Percentiles rank a stretch among this genome's conserved stretches.
These are phyloP conservation scores for Phalloptychus januarius DNA, from an alignment of 2,797 vertebrate genomes.

Conservation along the genomic window DNA sequence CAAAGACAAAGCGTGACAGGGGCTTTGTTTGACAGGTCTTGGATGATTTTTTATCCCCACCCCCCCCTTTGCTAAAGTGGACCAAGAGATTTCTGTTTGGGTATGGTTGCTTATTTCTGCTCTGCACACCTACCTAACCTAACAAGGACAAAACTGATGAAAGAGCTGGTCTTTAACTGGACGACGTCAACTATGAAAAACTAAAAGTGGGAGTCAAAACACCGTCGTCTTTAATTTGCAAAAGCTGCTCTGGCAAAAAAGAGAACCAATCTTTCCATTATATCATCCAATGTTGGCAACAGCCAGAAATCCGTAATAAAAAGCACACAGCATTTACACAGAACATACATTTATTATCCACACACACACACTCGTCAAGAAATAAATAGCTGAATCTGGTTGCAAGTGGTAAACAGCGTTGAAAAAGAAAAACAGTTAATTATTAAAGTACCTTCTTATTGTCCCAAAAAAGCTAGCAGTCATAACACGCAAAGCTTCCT, in stretches of 20 bases:
- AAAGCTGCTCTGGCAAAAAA: neutral
- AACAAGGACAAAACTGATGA: neutral
- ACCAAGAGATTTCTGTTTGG: conserved; percentile 47
- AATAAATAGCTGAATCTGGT: neutral
- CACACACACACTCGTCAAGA: neutral
- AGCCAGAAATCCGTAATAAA: conserved; percentile 21
- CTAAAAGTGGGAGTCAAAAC: conserved; percentile 8
- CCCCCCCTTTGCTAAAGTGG: conserved; percentile 31
- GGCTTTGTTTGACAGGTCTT: conserved; percentile 77
- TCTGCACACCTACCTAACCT: neutral
- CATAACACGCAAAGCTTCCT: neutral
- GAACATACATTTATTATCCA: neutral
- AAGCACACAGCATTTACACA: neutral
- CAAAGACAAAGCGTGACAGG: conserved; percentile 67
- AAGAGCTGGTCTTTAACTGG: neutral
- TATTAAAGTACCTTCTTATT: neutral
- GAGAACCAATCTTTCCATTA: conserved; percentile 14
- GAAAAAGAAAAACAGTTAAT: neutral
- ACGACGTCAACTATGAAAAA: neutral
- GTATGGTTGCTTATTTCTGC: conserved; percentile 12
- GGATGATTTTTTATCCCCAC: conserved; percentile 53
- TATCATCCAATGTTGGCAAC: neutral
- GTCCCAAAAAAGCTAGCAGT: neutral
- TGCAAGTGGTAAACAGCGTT: neutral
- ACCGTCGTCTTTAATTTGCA: neutral